Conservation (phyloP, 2,888 invertebrate genomes). For the Horisme vitalbata region DNA sequence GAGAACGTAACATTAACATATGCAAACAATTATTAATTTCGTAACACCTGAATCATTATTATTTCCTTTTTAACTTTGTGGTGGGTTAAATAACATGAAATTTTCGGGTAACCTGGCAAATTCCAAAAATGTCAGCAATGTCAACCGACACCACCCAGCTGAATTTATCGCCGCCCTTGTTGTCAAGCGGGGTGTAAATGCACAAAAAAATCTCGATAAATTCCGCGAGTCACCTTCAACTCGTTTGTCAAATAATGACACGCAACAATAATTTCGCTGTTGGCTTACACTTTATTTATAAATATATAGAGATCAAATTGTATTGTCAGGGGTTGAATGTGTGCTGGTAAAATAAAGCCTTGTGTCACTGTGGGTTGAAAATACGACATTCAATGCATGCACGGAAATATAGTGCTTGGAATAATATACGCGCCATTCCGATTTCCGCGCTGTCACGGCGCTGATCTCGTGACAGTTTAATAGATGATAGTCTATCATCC, state of each 20-base stretch:
- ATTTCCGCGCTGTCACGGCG: slow-evolving; percentile 41
- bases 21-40: too few relatives aligned
- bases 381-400: slow-evolving; percentile 60
- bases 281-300: slow-evolving; percentile 21
- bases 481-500: slow-evolving; percentile 33
- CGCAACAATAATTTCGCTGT: slow-evolving; percentile 38
- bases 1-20: too few relatives aligned
- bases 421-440: slow-evolving; percentile 48
- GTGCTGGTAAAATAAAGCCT: slow-evolving; percentile 39
- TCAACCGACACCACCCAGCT: slow-evolving; percentile 45
- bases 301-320: slow-evolving; percentile 34
- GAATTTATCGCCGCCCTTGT: slow-evolving; percentile 65
- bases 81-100: not conserved
- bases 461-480: slow-evolving; percentile 39
- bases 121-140: slow-evolving; percentile 52
- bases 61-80: too few relatives aligned
- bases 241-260: slow-evolving; percentile 71
- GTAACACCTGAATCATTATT: too few relatives aligned
- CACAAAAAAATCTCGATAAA: slow-evolving; percentile 68
- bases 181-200: slow-evolving; percentile 62
- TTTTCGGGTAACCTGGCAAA: slow-evolving; percentile 21
- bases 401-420: slow-evolving; percentile 56
- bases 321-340: slow-evolving; percentile 15
- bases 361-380: slow-evolving; percentile 59
- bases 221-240: slow-evolving; percentile 69